phyloP scores from a whole-genome alignment of 1,140 invertebrate genomes.

The Drosophila biarmipes region DNA sequence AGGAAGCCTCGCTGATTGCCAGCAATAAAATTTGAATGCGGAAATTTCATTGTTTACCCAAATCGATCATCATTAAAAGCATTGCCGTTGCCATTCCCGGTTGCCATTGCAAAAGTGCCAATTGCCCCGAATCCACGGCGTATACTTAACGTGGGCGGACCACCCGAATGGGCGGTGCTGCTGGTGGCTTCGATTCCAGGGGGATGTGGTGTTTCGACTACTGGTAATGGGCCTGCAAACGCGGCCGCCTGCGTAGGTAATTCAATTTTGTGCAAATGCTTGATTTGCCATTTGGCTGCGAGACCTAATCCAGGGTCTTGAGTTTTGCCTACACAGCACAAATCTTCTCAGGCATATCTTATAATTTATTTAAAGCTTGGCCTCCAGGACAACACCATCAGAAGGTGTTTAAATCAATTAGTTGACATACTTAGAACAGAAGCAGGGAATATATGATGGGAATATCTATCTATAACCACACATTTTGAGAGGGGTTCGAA shows the following conservation, averaged over 20 bases:
- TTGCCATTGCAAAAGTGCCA: conserved; percentile 65
- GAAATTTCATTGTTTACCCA: conserved; percentile 80
- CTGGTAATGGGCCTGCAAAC: conserved; percentile 32
- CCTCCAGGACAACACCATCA: background rate
- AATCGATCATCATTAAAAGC: conserved; percentile 81
- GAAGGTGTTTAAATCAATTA: conserved; percentile 1
- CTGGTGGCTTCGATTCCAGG: background rate
- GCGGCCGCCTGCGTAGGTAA: conserved; percentile 59
- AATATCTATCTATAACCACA: too few species aligned
- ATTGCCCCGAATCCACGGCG: conserved; percentile 68
- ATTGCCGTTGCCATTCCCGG: conserved; percentile 50
- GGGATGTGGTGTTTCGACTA: conserved; percentile 5
- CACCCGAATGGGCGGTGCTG: conserved; percentile 2
- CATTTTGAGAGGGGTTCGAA: too few species aligned
- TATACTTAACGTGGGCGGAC: conserved; percentile 64
- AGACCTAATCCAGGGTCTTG: conserved; percentile 20
- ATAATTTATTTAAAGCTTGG: background rate
- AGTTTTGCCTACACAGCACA: conserved; percentile 8
- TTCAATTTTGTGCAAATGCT: conserved; percentile 70
- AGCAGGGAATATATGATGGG: too few species aligned
- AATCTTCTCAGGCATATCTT: background rate
- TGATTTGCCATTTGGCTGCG: conserved; percentile 63
- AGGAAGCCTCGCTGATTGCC: conserved; percentile 70
- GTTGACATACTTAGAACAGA: background rate
- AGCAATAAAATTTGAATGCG: conserved; percentile 81